A percentile compares a stretch with the other conserved stretches of the same genome.
These are phyloP conservation scores for Prunella himalayana DNA, from an alignment of 2,113 vertebrate species.

Conservation along the genomic window DNA sequence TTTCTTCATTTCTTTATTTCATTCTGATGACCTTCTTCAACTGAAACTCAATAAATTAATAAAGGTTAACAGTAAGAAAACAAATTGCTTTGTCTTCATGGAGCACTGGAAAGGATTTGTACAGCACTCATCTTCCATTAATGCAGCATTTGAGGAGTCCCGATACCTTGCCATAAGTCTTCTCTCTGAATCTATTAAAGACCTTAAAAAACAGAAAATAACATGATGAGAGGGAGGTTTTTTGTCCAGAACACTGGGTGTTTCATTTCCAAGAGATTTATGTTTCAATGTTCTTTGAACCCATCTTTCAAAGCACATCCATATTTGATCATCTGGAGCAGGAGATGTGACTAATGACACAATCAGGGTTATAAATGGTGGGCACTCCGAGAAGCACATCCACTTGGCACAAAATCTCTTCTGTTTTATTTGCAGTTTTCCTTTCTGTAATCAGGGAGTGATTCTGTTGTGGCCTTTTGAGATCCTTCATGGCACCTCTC, in stretches of 20 bases:
- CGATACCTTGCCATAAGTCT: constrained; percentile 22
- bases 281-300: constrained; percentile 45
- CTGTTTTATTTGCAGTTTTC: constrained; percentile 10
- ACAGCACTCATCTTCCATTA: constrained; percentile 29
- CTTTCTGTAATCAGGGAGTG: background rate
- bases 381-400: background rate
- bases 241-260: background rate
- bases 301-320: constrained; percentile 58
- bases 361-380: constrained; percentile 59
- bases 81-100: constrained; percentile 5
- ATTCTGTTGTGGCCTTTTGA: background rate
- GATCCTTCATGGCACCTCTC: background rate
- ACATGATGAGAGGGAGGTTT: background rate
- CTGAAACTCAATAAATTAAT: constrained; percentile 27
- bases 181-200: background rate
- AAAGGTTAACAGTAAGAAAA: constrained; percentile 22
- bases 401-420: constrained; percentile 2
- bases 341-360: constrained; percentile 61
- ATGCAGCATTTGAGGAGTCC: background rate
- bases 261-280: constrained; percentile 21
- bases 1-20: constrained; percentile 2
- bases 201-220: constrained; percentile 1
- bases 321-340: constrained; percentile 46
- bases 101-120: background rate
- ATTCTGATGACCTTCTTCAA: constrained; percentile 30